A percentile compares a stretch with the other conserved stretches of the same genome.
Conservation (phyloP, 2,888 invertebrate genomes). For the Metalampra italica region DNA sequence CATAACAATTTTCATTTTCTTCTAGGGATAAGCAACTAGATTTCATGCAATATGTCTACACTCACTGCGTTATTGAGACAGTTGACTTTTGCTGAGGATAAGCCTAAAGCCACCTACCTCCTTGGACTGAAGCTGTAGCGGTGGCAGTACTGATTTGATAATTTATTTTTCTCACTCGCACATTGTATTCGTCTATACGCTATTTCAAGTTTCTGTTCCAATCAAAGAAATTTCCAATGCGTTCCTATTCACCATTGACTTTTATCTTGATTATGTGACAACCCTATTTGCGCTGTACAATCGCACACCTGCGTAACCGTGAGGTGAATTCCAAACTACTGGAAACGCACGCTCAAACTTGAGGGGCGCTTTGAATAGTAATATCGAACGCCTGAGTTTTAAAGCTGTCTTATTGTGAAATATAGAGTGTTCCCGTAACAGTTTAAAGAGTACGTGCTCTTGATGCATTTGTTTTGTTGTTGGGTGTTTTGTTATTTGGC, state of each 20-base stretch:
- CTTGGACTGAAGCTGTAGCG: no score
- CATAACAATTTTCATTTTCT: no score
- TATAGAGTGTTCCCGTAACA: not conserved
- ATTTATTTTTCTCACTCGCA: no score
- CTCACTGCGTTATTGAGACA: no score
- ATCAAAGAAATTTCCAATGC: not conserved
- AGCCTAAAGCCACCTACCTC: no score
- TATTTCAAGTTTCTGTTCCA: no score
- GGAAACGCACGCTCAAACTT: conserved; percentile 3
- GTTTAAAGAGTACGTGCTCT: not conserved
- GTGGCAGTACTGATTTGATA: no score
- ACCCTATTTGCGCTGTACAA: not conserved
- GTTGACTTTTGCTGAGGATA: no score
- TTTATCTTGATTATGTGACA: not conserved
- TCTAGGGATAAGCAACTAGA: no score
- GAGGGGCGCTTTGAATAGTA: conserved; percentile 16
- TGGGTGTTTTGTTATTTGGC: no score
- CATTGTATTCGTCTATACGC: no score
- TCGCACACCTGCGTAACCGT: conserved; percentile 5
- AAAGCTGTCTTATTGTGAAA: conserved; percentile 17
- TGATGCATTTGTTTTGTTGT: not conserved
- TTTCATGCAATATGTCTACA: no score
- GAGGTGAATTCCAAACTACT: conserved; percentile 8
- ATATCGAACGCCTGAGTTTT: conserved; percentile 11
- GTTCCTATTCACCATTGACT: not conserved